These are phyloP conservation scores for Greenwoodochromis staneri DNA, from an alignment of 2,113 vertebrate genomes.

Conservation along the genomic window DNA sequence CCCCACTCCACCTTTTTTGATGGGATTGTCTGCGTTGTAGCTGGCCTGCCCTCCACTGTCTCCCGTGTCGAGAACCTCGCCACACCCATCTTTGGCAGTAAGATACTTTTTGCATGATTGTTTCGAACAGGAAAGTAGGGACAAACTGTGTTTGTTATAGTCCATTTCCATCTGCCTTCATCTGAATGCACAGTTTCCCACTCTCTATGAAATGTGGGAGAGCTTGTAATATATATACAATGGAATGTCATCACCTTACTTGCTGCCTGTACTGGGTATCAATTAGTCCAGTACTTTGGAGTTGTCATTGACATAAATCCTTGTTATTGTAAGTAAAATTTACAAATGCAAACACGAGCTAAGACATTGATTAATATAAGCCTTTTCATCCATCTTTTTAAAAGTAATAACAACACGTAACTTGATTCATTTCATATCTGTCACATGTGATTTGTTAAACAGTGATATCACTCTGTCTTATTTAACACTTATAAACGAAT, in stretches of 20 bases:
- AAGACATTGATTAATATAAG: background rate
- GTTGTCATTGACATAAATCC: background rate
- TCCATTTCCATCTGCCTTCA: background rate
- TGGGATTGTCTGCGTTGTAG: constrained; percentile 79
- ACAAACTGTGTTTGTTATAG: background rate
- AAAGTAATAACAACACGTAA: background rate
- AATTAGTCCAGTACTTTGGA: background rate
- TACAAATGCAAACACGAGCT: background rate
- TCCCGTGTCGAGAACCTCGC: constrained; percentile 84
- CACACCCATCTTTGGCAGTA: constrained; percentile 85
- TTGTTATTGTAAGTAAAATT: background rate
- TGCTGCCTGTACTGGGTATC: background rate
- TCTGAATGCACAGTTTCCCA: background rate
- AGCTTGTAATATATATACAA: background rate
- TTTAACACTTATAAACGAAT: background rate
- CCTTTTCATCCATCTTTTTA: background rate
- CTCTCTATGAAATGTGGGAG: background rate
- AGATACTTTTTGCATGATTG: constrained; percentile 50
- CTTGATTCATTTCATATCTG: background rate
- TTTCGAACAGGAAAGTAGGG: background rate
- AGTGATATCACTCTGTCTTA: background rate
- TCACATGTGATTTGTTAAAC: background rate
- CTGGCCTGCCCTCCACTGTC: constrained; percentile 87
- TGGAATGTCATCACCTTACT: background rate
- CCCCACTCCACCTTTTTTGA: constrained; percentile 97